Conservation (phyloP, 92 coral and sea anemone genomes). For the Porites evermanni region DNA sequence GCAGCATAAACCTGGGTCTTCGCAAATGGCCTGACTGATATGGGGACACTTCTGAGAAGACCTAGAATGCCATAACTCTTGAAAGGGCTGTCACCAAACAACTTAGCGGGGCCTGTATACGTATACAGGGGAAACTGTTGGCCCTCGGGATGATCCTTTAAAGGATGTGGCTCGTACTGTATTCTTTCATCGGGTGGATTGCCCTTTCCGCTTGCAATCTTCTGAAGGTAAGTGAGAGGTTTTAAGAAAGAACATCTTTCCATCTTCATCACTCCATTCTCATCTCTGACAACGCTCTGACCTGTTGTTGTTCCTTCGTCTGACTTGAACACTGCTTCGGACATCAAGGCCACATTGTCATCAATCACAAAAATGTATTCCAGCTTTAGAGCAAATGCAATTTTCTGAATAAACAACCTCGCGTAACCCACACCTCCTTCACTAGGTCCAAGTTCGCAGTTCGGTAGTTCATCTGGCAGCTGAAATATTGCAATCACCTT, state of each 20-base stretch:
- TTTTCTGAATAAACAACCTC: conserved; percentile 50
- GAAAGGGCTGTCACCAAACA: conserved; percentile 9
- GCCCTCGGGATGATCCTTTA: conserved; percentile 11
- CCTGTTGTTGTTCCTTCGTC: not conserved
- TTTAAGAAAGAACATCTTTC: conserved; percentile 46
- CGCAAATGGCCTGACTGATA: conserved; percentile 17
- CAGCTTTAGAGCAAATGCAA: conserved; percentile 39
- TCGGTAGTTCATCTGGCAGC: conserved; percentile 55
- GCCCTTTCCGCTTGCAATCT: conserved; percentile 35
- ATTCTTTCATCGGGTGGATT: not conserved
- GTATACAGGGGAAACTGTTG: conserved; percentile 44
- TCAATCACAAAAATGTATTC: conserved; percentile 60
- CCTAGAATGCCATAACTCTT: conserved; percentile 61
- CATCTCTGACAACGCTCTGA: conserved; percentile 27
- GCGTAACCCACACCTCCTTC: conserved; percentile 65
- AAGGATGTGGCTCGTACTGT: conserved; percentile 22
- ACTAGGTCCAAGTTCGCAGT: conserved; percentile 17
- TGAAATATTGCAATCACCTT: conserved; percentile 50
- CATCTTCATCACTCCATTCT: conserved; percentile 41
- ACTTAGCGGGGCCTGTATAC: conserved; percentile 62
- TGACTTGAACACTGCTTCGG: conserved; percentile 27
- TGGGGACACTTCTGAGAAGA: conserved; percentile 45
- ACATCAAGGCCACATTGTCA: conserved; percentile 59
- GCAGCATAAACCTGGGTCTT: conserved; percentile 65
- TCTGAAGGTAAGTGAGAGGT: conserved; percentile 49